These are phyloP conservation scores for Idris sp. DNA, from an alignment of 1,140 invertebrate species.

Conservation along the genomic window DNA sequence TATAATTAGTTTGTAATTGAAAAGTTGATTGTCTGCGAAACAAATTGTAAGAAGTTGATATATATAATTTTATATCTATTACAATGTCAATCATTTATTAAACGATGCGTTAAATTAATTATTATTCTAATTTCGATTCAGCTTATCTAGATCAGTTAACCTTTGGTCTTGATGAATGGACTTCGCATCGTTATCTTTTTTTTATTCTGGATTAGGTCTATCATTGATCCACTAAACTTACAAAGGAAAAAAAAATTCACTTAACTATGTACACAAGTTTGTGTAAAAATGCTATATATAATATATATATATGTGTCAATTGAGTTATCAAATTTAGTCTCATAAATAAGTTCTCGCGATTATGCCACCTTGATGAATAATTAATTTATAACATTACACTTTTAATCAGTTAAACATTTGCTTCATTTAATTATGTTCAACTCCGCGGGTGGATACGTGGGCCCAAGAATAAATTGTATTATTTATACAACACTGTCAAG, in stretches of 20 bases:
- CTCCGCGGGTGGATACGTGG: conserved; percentile 24
- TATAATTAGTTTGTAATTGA: too few species aligned
- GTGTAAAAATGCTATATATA: too few species aligned
- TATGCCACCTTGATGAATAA: too few species aligned
- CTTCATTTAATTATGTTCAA: conserved; percentile 25
- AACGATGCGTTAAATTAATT: conserved; percentile 35
- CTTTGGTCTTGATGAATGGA: conserved; percentile 20
- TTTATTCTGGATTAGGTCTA: conserved; percentile 38
- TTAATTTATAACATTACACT: too few species aligned
- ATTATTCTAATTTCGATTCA: conserved; percentile 50
- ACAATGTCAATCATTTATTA: conserved; percentile 6
- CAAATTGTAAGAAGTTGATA: neutral
- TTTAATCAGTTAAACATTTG: too few species aligned
- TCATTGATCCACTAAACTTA: conserved; percentile 46
- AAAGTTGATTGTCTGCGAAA: conserved; percentile 6
- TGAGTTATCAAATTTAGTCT: too few species aligned
- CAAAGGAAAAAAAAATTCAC: too few species aligned
- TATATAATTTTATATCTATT: conserved; percentile 1
- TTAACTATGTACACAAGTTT: too few species aligned
- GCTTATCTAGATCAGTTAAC: conserved; percentile 36
- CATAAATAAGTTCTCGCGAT: too few species aligned
- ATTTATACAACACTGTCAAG: conserved; percentile 40
- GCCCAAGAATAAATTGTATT: conserved; percentile 37
- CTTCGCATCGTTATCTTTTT: conserved; percentile 37
- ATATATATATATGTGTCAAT: too few species aligned